Percentiles rank a stretch among this genome's conserved stretches.
Evolutionary conservation across 2,113 vertebrate genomes (phyloP).

Genomic region (Saguinus midas): DNA sequence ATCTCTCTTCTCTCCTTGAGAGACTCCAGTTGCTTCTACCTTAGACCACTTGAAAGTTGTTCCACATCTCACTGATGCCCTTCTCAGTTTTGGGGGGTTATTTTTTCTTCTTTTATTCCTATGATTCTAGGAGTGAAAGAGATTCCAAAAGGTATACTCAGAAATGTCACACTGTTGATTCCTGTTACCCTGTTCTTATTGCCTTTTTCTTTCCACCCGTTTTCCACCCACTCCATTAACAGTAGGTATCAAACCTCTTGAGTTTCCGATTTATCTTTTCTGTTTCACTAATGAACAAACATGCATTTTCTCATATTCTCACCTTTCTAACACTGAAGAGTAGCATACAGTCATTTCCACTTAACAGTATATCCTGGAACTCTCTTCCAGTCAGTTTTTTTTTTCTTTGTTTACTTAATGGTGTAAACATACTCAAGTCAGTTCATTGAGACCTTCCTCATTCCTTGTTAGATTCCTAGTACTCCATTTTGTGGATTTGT

Average conservation of each 20-base stretch:
- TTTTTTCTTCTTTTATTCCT: conserved; percentile 26
- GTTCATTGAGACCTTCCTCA: neutral
- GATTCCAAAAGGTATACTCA: neutral
- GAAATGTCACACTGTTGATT: neutral
- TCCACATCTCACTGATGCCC: neutral
- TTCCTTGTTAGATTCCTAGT: neutral
- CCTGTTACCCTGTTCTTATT: neutral
- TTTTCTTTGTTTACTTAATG: neutral
- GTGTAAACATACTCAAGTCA: neutral
- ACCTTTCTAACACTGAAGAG: neutral
- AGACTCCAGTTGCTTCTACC: neutral
- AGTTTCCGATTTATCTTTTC: conserved; percentile 10
- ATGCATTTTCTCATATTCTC: neutral
- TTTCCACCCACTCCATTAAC: neutral
- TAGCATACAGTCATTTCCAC: neutral
- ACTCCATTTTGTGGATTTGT: neutral
- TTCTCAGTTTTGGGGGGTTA: neutral
- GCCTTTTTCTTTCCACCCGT: neutral
- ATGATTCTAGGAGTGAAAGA: neutral
- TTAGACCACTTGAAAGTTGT: neutral
- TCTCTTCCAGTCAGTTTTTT: neutral
- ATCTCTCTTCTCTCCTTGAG: neutral
- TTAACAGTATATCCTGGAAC: neutral
- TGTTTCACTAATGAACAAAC: neutral
- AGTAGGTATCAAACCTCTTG: neutral